Conservation (phyloP, 2,888 invertebrate genomes). For the Eledona agricola region DNA sequence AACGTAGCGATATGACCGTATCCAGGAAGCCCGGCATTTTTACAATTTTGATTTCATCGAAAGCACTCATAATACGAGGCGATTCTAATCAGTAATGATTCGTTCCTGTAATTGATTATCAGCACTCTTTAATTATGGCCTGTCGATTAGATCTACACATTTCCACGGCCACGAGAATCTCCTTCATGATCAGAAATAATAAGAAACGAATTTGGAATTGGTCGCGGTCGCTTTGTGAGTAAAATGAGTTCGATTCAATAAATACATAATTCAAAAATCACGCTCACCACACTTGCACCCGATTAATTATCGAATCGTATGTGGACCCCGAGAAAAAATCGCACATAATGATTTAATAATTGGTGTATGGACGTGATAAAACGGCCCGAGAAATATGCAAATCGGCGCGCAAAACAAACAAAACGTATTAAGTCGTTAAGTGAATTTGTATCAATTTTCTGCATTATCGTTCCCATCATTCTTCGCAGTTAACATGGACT, state of each 20-base stretch:
- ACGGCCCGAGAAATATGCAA: too few relatives aligned
- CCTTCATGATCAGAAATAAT: constrained; percentile 5
- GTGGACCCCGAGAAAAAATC: too few relatives aligned
- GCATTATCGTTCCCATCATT: constrained; percentile 22
- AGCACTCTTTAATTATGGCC: constrained; percentile 21
- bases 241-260: constrained; percentile 4
- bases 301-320: too few relatives aligned
- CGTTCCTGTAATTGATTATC: constrained; percentile 24
- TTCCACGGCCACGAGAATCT: constrained; percentile 15
- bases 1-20: too few relatives aligned
- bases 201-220: constrained; percentile 17
- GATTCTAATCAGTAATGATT: constrained; percentile 28
- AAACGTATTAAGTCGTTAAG: constrained; percentile 15
- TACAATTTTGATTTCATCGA: constrained; percentile 9
- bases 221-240: constrained; percentile 5
- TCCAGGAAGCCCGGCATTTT: too few relatives aligned
- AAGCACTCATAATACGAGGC: constrained; percentile 10
- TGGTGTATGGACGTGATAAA: too few relatives aligned
- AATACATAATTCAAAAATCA: constrained; percentile 2
- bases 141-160: constrained; percentile 16
- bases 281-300: neutral
- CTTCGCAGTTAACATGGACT: constrained; percentile 2
- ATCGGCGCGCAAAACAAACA: too few relatives aligned
- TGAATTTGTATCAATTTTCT: constrained; percentile 8
- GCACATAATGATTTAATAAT: too few relatives aligned